phyloP scores from a whole-genome alignment of 2,888 invertebrate species.

The Acleris holmiana region DNA sequence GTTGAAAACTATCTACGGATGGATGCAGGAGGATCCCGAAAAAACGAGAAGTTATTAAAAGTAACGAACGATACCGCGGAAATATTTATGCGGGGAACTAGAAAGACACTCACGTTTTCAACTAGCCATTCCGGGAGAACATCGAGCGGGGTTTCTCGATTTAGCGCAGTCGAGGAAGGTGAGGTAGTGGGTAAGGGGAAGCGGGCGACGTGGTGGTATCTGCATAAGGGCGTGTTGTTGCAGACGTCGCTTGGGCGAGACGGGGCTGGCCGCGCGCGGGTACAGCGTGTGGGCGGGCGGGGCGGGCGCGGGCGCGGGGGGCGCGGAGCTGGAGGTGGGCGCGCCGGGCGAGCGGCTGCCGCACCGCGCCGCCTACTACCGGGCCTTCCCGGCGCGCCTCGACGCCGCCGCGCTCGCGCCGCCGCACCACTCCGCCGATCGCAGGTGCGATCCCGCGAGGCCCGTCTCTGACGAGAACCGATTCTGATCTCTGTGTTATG shows the following conservation, averaged over 20 bases:
- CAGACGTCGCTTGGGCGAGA: slow-evolving; percentile 77
- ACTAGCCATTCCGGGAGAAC: too few relatives aligned
- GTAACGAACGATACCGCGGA: too few relatives aligned
- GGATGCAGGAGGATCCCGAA: too few relatives aligned
- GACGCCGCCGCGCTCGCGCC: slow-evolving; percentile 84
- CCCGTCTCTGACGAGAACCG: neutral
- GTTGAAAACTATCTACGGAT: too few relatives aligned
- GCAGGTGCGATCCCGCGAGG: slow-evolving; percentile 63
- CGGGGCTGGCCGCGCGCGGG: slow-evolving; percentile 69
- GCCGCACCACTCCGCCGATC: slow-evolving; percentile 68
- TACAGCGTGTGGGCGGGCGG: slow-evolving; percentile 75
- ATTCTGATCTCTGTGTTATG: neutral
- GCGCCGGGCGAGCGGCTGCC: slow-evolving; percentile 91
- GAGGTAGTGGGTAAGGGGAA: too few relatives aligned
- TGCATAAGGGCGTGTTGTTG: slow-evolving; percentile 48
- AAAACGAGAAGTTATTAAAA: too few relatives aligned
- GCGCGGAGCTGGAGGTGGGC: slow-evolving; percentile 92
- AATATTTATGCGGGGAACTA: too few relatives aligned
- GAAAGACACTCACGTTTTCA: too few relatives aligned
- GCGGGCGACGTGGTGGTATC: too few relatives aligned
- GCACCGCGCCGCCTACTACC: slow-evolving; percentile 88
- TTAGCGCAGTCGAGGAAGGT: too few relatives aligned
- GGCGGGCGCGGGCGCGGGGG: slow-evolving; percentile 84
- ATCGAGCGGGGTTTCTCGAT: too few relatives aligned
- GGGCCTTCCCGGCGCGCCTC: slow-evolving; percentile 94